phyloP scores from a whole-genome alignment of 2,797 vertebrate species.

The Sebastolobus alascanus region DNA sequence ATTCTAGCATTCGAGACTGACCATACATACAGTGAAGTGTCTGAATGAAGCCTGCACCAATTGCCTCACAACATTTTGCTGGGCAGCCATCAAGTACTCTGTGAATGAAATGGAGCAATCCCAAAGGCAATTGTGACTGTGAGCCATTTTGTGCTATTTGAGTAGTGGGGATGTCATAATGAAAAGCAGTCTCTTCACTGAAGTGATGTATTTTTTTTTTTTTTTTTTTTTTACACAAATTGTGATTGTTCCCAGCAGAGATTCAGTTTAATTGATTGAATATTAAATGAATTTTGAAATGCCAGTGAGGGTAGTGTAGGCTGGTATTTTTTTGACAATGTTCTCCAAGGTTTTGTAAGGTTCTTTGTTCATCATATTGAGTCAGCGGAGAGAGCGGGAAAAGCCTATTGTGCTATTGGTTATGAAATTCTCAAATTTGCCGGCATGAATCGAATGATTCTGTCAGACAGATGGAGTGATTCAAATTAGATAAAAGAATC shows the following conservation, averaged over 20 bases:
- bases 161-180: constrained; percentile 25
- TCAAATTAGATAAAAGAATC: constrained; percentile 64
- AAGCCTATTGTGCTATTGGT: constrained; percentile 42
- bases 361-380: constrained; percentile 45
- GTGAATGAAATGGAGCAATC: constrained; percentile 53
- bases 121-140: constrained; percentile 45
- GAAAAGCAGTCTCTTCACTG: constrained; percentile 18
- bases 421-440: constrained; percentile 52
- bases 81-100: constrained; percentile 39
- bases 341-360: constrained; percentile 41
- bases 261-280: constrained; percentile 37
- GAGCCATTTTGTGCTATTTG: constrained; percentile 55
- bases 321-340: constrained; percentile 27
- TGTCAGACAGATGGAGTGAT: constrained; percentile 64
- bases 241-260: constrained; percentile 25
- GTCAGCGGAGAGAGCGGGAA: constrained; percentile 35
- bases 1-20: neutral
- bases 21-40: constrained; percentile 21
- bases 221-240: neutral
- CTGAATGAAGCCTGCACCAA: constrained; percentile 29
- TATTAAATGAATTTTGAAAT: constrained; percentile 33
- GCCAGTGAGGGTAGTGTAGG: neutral
- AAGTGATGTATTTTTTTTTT: constrained; percentile 15
- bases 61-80: constrained; percentile 28
- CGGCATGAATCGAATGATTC: constrained; percentile 49